A percentile compares a stretch with the other conserved stretches of the same genome.
phyloP scores from a whole-genome alignment of 2,888 invertebrate genomes.

The Dasysyrphus tricinctus region DNA sequence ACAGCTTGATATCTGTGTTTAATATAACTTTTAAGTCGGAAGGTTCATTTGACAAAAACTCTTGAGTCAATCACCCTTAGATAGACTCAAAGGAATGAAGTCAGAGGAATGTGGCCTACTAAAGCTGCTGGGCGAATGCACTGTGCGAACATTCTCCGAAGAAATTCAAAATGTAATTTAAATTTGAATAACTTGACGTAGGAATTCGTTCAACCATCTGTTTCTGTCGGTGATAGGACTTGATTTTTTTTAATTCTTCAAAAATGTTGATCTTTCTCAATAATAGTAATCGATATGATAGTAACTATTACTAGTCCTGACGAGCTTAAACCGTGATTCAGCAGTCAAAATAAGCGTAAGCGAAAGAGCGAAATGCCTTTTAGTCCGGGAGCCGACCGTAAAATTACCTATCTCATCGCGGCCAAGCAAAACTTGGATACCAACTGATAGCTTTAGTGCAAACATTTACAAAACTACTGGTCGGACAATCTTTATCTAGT shows the following conservation, averaged over 20 bases:
- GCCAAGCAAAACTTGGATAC: no score
- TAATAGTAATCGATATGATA: background rate
- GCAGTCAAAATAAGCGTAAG: no score
- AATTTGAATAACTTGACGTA: background rate
- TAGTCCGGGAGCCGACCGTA: no score
- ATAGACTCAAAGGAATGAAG: slow-evolving; percentile 1
- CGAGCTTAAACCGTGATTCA: no score
- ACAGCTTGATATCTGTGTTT: slow-evolving; percentile 63
- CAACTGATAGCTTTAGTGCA: no score
- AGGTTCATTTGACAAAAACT: slow-evolving; percentile 26
- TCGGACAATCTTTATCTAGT: no score
- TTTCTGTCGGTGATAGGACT: background rate
- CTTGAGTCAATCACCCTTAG: slow-evolving; percentile 24
- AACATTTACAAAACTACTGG: no score
- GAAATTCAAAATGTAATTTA: background rate
- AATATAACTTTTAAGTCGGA: slow-evolving; percentile 43
- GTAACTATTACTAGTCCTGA: no score
- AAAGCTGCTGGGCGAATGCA: slow-evolving; percentile 44
- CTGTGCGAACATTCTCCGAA: slow-evolving; percentile 7
- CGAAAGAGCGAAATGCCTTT: no score
- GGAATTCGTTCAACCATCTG: background rate
- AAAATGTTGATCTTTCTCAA: background rate
- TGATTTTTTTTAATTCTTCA: no score
- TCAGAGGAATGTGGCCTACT: slow-evolving; percentile 27
- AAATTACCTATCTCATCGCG: no score